Percentiles rank a stretch among this genome's conserved stretches.
Evolutionary conservation across 1,140 invertebrate genomes (phyloP).

Genomic region (Megalopta genalis): DNA sequence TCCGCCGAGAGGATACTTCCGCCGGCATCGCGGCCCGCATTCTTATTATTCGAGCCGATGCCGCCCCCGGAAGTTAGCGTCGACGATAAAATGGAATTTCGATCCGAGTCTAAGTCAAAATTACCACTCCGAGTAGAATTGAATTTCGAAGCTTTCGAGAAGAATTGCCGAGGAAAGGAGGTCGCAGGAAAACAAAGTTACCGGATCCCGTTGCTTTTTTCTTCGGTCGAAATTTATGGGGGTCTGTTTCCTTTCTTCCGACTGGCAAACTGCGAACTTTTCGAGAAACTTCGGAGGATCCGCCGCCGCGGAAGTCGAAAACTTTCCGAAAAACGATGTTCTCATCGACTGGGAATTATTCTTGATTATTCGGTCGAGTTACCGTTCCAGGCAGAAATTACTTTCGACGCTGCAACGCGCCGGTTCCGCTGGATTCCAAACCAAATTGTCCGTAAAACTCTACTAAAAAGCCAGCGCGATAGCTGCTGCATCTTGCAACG

Average conservation of each 20-base stretch:
- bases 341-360: not conserved
- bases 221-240: not conserved
- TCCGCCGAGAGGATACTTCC: not conserved
- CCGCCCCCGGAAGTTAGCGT: not conserved
- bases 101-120: constrained; percentile 4
- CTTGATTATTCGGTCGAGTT: not conserved
- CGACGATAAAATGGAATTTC: not conserved
- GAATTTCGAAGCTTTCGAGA: constrained; percentile 10
- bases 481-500: too few relatives aligned
- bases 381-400: not conserved
- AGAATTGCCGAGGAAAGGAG: constrained; percentile 9
- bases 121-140: constrained; percentile 1
- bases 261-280: not conserved
- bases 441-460: too few relatives aligned
- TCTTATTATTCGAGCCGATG: not conserved
- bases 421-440: too few relatives aligned
- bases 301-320: not conserved
- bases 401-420: too few relatives aligned
- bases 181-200: not conserved
- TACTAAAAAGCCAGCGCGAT: too few relatives aligned
- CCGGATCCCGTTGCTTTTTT: not conserved
- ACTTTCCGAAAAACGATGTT: not conserved
- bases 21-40: not conserved
- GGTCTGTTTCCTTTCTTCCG: constrained; percentile 8
- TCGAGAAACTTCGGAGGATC: not conserved